phyloP scores from a whole-genome alignment of 35 echinoderm and acorn worm species.

The Eucidaris tribuloides region DNA sequence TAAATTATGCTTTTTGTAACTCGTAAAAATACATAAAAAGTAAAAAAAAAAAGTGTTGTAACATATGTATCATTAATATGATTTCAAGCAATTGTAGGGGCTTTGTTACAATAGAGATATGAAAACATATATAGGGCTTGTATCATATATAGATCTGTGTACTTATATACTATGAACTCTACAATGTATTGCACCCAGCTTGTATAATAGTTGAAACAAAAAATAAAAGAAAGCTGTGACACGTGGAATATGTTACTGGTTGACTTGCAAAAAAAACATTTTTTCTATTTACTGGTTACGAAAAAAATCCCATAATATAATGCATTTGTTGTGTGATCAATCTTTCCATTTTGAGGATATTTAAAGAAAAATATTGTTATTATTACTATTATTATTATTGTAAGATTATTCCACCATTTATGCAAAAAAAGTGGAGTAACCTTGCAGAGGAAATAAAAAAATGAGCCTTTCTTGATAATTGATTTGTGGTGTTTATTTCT shows the following conservation, averaged over 20 bases:
- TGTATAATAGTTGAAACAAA: not conserved
- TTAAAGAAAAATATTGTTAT: constrained; percentile 22
- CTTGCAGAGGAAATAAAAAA: constrained; percentile 21
- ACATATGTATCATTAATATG: not conserved
- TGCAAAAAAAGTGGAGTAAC: constrained; percentile 15
- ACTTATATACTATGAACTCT: not conserved
- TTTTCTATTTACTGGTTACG: constrained; percentile 12
- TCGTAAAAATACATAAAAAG: not conserved
- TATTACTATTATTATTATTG: constrained; percentile 14
- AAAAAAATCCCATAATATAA: not conserved
- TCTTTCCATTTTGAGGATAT: constrained; percentile 30
- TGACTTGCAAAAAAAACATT: not conserved
- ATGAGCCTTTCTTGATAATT: constrained; percentile 25
- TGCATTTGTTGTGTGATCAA: constrained; percentile 4
- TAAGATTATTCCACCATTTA: constrained; percentile 20
- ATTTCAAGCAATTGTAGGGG: not conserved
- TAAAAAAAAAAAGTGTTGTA: not conserved
- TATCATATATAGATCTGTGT: not conserved
- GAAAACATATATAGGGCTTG: not conserved
- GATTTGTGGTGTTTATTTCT: not conserved
- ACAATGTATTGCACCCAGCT: not conserved
- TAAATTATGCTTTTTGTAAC: no score
- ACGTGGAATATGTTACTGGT: not conserved
- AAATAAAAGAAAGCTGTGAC: constrained; percentile 8
- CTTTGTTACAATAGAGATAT: not conserved